Conservation (phyloP, 2,888 invertebrate genomes). For the Leucozona laternaria region DNA sequence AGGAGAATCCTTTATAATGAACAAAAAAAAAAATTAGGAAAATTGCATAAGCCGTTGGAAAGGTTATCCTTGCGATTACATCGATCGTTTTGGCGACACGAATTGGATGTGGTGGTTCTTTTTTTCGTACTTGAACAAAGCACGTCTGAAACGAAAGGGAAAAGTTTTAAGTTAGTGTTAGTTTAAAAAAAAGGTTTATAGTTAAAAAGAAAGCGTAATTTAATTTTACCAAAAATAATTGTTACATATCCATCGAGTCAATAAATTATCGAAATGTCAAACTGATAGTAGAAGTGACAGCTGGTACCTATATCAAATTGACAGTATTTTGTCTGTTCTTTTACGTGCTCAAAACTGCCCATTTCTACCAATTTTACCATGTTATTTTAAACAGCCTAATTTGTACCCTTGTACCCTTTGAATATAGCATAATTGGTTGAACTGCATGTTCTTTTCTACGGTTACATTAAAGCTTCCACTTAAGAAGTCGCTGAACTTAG, state of each 20-base stretch:
- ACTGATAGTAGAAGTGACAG: background rate
- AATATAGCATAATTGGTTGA: too few relatives aligned
- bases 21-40: constrained; percentile 98
- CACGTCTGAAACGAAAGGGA: constrained; percentile 87
- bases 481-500: too few relatives aligned
- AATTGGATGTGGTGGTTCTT: constrained; percentile 96
- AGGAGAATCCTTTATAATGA: constrained; percentile 93
- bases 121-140: constrained; percentile 94
- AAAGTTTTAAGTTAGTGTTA: background rate
- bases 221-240: too few relatives aligned
- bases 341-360: too few relatives aligned
- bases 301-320: too few relatives aligned
- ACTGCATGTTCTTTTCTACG: too few relatives aligned
- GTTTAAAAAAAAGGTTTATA: background rate
- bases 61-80: constrained; percentile 96
- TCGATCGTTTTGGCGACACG: constrained; percentile 97
- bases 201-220: background rate
- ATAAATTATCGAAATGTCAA: background rate
- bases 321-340: too few relatives aligned
- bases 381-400: too few relatives aligned
- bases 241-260: background rate
- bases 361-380: too few relatives aligned
- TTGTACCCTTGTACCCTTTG: too few relatives aligned
- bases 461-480: too few relatives aligned
- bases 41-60: constrained; percentile 96